Conservation (phyloP, 1,140 invertebrate genomes). For the Gryllus bimaculatus region DNA sequence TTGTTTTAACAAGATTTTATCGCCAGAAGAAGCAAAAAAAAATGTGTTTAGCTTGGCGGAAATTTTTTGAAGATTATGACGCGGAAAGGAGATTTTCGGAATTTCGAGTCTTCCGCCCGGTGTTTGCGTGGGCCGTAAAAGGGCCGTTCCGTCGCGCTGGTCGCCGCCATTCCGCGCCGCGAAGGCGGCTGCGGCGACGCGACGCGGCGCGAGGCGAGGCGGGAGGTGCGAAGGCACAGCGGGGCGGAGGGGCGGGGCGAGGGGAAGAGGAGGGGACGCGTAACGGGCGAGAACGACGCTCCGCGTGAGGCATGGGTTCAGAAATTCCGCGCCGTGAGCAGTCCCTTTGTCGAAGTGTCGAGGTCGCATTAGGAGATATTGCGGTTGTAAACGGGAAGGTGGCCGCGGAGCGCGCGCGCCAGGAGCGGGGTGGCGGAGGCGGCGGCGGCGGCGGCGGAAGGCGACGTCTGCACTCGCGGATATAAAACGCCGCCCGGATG, state of each 20-base stretch:
- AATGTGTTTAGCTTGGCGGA: background rate
- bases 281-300: background rate
- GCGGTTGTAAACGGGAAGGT: background rate
- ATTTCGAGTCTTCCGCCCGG: background rate
- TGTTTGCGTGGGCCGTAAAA: background rate
- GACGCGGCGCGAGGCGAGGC: background rate
- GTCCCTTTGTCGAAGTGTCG: conserved; percentile 2
- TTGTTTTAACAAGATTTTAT: background rate
- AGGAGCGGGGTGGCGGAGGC: background rate
- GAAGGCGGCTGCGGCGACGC: background rate
- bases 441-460: background rate
- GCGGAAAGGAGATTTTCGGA: conserved; percentile 3
- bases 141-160: background rate
- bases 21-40: background rate
- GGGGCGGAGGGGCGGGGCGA: too few species aligned
- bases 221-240: background rate
- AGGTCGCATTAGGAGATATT: background rate
- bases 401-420: background rate
- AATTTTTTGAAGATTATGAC: conserved; percentile 2
- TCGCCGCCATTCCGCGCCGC: background rate
- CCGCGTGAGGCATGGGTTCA: background rate
- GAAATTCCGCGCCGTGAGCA: background rate
- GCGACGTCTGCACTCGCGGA: background rate
- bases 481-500: background rate
- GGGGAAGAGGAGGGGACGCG: background rate